phyloP scores from a whole-genome alignment of 37 sponge, comb jelly and placozoan genomes.

The Halisarca cf. caerulea region DNA sequence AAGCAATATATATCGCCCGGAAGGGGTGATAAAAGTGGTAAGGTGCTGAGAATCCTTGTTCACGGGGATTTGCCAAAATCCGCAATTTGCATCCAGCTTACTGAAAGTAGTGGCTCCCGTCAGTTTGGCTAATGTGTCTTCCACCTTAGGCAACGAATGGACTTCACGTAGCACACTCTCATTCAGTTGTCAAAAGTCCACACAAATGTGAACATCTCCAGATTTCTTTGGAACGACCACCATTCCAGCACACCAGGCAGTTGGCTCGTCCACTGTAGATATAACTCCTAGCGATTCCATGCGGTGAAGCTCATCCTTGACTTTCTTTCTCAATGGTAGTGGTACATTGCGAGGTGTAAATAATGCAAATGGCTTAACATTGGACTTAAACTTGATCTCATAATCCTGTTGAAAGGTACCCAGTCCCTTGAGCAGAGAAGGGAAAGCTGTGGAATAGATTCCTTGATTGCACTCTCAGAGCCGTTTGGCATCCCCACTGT shows the following conservation, averaged over 20 bases:
- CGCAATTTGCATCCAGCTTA: neutral
- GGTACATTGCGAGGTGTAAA: neutral
- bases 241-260: slow-evolving; percentile 14
- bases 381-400: neutral
- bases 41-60: neutral
- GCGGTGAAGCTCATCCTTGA: neutral
- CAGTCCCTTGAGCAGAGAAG: neutral
- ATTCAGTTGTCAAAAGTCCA: slow-evolving; percentile 27
- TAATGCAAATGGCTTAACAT: neutral
- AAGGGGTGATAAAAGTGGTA: slow-evolving; percentile 35
- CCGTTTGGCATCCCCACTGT: neutral
- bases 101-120: neutral
- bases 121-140: slow-evolving; percentile 8
- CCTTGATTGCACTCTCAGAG: neutral
- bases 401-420: neutral
- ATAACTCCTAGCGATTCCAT: slow-evolving; percentile 38
- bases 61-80: slow-evolving; percentile 34
- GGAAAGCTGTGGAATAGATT: neutral
- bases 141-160: slow-evolving; percentile 3
- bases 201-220: slow-evolving; percentile 15
- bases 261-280: slow-evolving; percentile 20
- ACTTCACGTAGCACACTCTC: slow-evolving; percentile 19
- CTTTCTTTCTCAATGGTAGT: neutral
- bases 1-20: slow-evolving; percentile 26
- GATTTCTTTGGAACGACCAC: neutral